Percentiles rank a stretch among this genome's conserved stretches.
Conservation (phyloP, 64 coral and sea anemone species). For the Montipora sp. region DNA sequence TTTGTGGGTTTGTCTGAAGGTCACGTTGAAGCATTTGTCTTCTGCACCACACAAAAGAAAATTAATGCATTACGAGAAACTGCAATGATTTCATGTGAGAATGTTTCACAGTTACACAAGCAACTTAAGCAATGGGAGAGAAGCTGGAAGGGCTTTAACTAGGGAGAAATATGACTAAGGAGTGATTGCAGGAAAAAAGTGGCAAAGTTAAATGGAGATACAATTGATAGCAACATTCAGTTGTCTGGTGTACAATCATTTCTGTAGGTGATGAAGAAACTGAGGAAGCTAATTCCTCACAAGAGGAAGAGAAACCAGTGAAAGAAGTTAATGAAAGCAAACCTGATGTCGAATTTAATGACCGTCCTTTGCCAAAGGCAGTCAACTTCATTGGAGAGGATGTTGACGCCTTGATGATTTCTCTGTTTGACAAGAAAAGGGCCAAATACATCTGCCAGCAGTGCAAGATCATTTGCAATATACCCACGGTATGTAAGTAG, state of each 20-base stretch:
- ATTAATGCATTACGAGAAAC: too few species aligned
- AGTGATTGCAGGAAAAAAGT: too few species aligned
- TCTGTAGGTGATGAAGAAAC: slow-evolving; percentile 25
- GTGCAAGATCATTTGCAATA: slow-evolving; percentile 94
- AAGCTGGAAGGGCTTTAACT: too few species aligned
- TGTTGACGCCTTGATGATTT: slow-evolving; percentile 70
- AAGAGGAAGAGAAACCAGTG: slow-evolving; percentile 28
- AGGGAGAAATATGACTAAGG: too few species aligned
- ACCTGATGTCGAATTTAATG: background rate
- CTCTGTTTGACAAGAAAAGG: slow-evolving; percentile 64
- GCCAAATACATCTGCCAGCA: slow-evolving; percentile 82
- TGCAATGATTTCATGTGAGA: too few species aligned
- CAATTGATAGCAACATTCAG: background rate
- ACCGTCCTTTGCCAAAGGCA: slow-evolving; percentile 12
- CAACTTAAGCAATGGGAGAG: too few species aligned
- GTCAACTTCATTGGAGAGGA: slow-evolving; percentile 78
- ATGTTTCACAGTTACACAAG: too few species aligned
- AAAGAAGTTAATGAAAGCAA: background rate
- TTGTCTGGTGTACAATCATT: background rate
- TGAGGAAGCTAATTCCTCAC: background rate
- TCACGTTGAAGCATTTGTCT: too few species aligned
- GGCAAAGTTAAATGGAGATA: background rate
- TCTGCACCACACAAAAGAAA: too few species aligned
- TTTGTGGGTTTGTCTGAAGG: too few species aligned
- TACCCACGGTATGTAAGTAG: slow-evolving; percentile 58